phyloP scores from a whole-genome alignment of 30 jellyfish, hydroid and myxozoan genomes.

The Aurelia coerulea region DNA sequence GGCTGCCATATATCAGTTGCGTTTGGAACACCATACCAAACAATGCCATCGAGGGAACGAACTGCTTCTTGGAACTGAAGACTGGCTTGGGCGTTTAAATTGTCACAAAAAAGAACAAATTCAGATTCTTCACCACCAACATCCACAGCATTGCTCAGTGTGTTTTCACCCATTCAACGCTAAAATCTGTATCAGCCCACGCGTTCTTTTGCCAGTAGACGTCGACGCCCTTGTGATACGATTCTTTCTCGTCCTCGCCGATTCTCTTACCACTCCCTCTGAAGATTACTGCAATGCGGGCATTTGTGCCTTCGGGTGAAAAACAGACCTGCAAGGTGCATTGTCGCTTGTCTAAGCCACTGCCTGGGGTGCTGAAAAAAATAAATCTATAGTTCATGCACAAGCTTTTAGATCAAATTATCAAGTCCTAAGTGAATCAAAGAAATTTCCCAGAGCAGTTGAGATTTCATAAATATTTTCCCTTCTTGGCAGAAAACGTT shows the following conservation, averaged over 20 bases:
- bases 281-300: constrained; percentile 34
- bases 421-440: no score
- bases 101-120: constrained; percentile 44
- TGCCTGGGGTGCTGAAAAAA: constrained; percentile 11
- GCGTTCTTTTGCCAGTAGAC: constrained; percentile 26
- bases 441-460: no score
- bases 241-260: constrained; percentile 30
- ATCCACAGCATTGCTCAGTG: constrained; percentile 23
- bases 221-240: constrained; percentile 64
- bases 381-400: no score
- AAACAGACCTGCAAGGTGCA: constrained; percentile 61
- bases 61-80: constrained; percentile 34
- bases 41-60: constrained; percentile 22
- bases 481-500: no score
- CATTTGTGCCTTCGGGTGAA: constrained; percentile 46
- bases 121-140: not conserved
- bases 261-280: constrained; percentile 45
- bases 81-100: constrained; percentile 40
- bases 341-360: constrained; percentile 71
- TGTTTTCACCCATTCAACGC: constrained; percentile 48
- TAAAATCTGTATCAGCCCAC: constrained; percentile 57
- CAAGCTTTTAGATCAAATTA: no score
- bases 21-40: constrained; percentile 42
- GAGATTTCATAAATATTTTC: no score
- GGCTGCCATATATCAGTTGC: constrained; percentile 75